These are phyloP conservation scores for Physocephala rufipes DNA, from an alignment of 2,888 invertebrate genomes.

Conservation along the genomic window DNA sequence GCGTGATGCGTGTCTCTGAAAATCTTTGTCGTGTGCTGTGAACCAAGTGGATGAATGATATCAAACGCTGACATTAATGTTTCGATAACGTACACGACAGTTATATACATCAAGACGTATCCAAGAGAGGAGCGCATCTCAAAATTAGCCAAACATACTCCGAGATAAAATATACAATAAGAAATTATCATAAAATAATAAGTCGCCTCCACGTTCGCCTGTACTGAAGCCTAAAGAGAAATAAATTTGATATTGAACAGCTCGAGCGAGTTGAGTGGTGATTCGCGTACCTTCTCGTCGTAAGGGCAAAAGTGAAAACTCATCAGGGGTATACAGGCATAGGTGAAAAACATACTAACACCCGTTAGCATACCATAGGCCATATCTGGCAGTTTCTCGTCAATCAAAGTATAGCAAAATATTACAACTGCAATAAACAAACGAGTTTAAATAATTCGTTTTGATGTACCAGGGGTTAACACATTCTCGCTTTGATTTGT, in stretches of 20 bases:
- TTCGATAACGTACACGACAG: neutral
- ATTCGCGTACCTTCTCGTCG: slow-evolving; percentile 10
- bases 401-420: slow-evolving; percentile 7
- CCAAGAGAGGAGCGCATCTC: slow-evolving; percentile 27
- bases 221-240: neutral
- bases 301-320: slow-evolving; percentile 1
- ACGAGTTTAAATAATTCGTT: too few relatives aligned
- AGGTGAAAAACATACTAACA: slow-evolving; percentile 17
- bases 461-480: neutral
- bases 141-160: slow-evolving; percentile 22
- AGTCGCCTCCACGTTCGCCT: neutral
- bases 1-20: slow-evolving; percentile 7
- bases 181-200: neutral
- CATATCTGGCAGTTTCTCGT: neutral
- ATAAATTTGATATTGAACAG: neutral
- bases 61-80: neutral
- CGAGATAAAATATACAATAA: neutral
- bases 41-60: slow-evolving; percentile 27
- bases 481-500: too few relatives aligned
- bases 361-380: slow-evolving; percentile 22
- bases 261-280: neutral
- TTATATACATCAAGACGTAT: slow-evolving; percentile 5
- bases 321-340: neutral
- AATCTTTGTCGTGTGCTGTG: slow-evolving; percentile 17
- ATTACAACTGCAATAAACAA: slow-evolving; percentile 2